Percentiles rank a stretch among this genome's conserved stretches.
Conservation (phyloP, 2,797 vertebrate species). For the Cynodonichthys magdalenae region DNA sequence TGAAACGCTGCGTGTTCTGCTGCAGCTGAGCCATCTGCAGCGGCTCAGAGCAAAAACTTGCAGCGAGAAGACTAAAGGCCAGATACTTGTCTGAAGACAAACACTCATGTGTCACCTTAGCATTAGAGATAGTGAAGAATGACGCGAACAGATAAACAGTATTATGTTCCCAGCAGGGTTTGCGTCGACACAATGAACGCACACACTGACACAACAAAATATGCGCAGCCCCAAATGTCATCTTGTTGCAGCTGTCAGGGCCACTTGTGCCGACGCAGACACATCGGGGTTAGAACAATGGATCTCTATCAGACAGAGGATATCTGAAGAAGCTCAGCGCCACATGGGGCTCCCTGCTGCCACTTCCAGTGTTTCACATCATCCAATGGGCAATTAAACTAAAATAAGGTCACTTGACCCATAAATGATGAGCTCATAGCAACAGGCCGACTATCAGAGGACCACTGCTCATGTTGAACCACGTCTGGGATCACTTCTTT, state of each 20-base stretch:
- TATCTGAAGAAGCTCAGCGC: constrained; percentile 45
- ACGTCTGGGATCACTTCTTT: constrained; percentile 14
- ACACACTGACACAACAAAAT: constrained; percentile 57
- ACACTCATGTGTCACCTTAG: constrained; percentile 8
- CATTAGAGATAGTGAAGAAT: constrained; percentile 20
- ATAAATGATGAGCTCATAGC: constrained; percentile 73
- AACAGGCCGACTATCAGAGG: constrained; percentile 13
- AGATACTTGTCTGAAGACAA: constrained; percentile 9
- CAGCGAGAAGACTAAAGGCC: constrained; percentile 6
- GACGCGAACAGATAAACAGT: constrained; percentile 28
- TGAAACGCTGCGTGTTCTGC: constrained; percentile 47
- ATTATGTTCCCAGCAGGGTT: constrained; percentile 20
- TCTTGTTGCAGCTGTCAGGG: constrained; percentile 71
- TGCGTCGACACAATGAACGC: constrained; percentile 71
- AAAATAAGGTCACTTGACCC: constrained; percentile 75
- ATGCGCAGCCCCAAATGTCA: constrained; percentile 62
- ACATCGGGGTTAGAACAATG: constrained; percentile 64
- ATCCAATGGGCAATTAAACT: constrained; percentile 81
- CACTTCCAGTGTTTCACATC: constrained; percentile 66
- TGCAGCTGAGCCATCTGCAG: constrained; percentile 27
- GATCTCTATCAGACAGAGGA: constrained; percentile 62
- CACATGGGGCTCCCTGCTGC: constrained; percentile 54
- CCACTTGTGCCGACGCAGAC: constrained; percentile 64
- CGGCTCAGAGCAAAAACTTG: constrained; percentile 36
- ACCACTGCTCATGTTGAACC: constrained; percentile 1